These are phyloP conservation scores for Netelia melanura DNA, from an alignment of 2,888 invertebrate genomes.

Conservation along the genomic window DNA sequence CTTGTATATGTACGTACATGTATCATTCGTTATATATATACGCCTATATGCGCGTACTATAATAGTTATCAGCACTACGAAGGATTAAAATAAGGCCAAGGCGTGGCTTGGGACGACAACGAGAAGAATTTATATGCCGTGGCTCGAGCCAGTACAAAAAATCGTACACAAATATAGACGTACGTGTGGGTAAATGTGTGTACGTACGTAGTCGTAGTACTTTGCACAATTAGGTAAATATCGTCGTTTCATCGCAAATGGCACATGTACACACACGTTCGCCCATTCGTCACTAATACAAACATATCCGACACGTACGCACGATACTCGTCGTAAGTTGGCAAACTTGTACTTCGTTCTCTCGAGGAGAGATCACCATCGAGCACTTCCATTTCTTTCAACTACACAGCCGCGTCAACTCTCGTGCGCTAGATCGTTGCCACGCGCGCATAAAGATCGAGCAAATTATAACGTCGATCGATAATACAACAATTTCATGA, in stretches of 20 bases:
- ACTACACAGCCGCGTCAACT: not conserved
- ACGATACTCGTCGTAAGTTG: not conserved
- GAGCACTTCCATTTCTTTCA: not conserved
- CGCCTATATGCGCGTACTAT: slow-evolving; percentile 9
- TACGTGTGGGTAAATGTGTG: not conserved
- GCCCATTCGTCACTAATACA: slow-evolving; percentile 15
- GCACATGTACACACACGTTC: slow-evolving; percentile 37
- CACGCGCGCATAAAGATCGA: too few relatives aligned
- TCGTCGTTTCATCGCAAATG: slow-evolving; percentile 66
- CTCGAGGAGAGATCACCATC: too few relatives aligned
- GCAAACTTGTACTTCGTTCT: slow-evolving; percentile 1
- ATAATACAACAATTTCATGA: too few relatives aligned
- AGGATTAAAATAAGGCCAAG: slow-evolving; percentile 69
- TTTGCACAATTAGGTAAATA: slow-evolving; percentile 72
- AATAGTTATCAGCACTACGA: slow-evolving; percentile 41
- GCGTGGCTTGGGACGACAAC: slow-evolving; percentile 69
- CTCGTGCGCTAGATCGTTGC: too few relatives aligned
- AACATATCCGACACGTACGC: not conserved
- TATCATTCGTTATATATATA: not conserved
- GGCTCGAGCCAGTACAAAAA: not conserved
- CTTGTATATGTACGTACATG: not conserved
- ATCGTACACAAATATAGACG: not conserved
- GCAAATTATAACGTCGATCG: too few relatives aligned
- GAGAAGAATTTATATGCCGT: slow-evolving; percentile 68
- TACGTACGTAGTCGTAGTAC: slow-evolving; percentile 61